Percentiles rank a stretch among this genome's conserved stretches.
Conservation (phyloP, 2,797 vertebrate species). For the Gobionotothen gibberifrons region DNA sequence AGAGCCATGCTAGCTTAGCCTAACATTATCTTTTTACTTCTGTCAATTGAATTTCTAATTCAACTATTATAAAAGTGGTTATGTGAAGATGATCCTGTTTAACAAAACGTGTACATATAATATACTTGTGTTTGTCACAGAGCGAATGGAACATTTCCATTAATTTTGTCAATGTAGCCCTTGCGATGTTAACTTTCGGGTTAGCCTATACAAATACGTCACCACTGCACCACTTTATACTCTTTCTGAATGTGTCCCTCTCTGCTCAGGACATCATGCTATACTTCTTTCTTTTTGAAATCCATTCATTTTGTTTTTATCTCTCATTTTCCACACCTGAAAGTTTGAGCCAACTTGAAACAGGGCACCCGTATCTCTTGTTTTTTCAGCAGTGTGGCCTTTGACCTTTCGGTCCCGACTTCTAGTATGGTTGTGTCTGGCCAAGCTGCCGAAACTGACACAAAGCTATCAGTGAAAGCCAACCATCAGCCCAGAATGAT, state of each 20-base stretch:
- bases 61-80: no score
- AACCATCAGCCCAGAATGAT: slow-evolving; percentile 62
- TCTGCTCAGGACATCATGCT: slow-evolving; percentile 9
- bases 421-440: slow-evolving; percentile 37
- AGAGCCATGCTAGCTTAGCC: no score
- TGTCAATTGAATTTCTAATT: no score
- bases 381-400: slow-evolving; percentile 63
- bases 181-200: no score
- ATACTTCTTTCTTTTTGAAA: neutral
- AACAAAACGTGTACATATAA: no score
- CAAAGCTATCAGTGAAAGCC: slow-evolving; percentile 54
- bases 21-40: no score
- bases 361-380: slow-evolving; percentile 34
- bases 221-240: no score
- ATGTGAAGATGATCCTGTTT: no score
- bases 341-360: slow-evolving; percentile 36
- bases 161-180: no score
- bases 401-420: slow-evolving; percentile 38
- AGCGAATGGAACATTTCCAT: no score
- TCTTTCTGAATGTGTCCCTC: slow-evolving; percentile 19
- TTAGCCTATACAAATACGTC: no score
- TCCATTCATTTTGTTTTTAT: neutral
- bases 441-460: slow-evolving; percentile 39
- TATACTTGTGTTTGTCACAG: no score
- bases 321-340: slow-evolving; percentile 21